Evolutionary conservation across 2,113 vertebrate genomes (phyloP), one percentile per base, ranked within the genome.

Genomic region (Grus americana): DNA sequence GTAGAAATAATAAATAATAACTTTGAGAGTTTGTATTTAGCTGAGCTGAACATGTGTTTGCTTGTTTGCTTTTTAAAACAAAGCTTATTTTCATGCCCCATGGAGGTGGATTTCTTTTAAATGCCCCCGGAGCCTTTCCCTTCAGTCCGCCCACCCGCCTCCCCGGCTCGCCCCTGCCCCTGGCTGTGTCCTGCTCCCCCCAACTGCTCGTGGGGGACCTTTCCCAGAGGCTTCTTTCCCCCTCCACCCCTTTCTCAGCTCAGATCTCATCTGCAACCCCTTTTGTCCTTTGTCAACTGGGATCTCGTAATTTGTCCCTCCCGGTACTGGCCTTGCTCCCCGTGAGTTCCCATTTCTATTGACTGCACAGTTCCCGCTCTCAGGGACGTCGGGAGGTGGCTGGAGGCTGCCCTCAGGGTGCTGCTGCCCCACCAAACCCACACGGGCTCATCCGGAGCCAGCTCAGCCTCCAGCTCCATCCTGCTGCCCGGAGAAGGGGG

Each of bases 1-100:
- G 93, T 15, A 97, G 89, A 86, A 97, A 97, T 93, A 92, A 96
- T 92, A 97, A 97, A 95, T 93, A 95, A 90, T 79, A 93, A 95
- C 71, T 70, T 10, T 1, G 81, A 57, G 84, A 58, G 86, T 66
- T 91, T 91, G 89, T 46, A 13, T 95, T 81, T 79, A 89, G 81
- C 89, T 5, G 46, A 62, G 89, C 58, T 70, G 89, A 94, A 82
- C 89, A 71, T 65, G 80, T 92, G 86, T 95, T 96, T 96, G 81
- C 94, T 91, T 95, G 94, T 95, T 96, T 94, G 95, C 24, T 90
- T 92, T 95, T 54, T 80, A 46, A 89, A 91, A 84, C 86, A 92
- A 92, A 89, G 91, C 84, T 95, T 93, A 72, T 92, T 96, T 92
- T 94, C 70, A 36, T 84, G 88, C 40, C 49, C 62, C 20, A 3